Evolutionary conservation across 2,113 vertebrate genomes (phyloP).

Genomic region (Todiramphus chloris): DNA sequence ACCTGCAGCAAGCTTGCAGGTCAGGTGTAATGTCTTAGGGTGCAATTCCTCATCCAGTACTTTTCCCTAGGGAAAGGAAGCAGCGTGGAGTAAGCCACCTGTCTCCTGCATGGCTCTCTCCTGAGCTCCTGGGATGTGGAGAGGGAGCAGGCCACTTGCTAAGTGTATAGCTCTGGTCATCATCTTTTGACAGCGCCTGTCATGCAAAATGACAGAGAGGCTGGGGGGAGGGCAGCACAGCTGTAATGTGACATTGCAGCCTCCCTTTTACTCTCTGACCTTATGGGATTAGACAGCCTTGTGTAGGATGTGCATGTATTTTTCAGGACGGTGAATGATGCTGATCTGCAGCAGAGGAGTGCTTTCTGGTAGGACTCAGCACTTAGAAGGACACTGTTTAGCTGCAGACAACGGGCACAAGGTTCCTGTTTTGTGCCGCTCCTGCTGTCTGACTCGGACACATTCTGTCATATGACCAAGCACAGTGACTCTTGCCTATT

Average conservation of each 20-base stretch:
- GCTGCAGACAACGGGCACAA: neutral
- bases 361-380: neutral
- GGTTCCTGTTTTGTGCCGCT: neutral
- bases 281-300: neutral
- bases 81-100: neutral
- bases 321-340: neutral
- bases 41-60: neutral
- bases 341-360: neutral
- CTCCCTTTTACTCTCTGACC: neutral
- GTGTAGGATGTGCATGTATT: fast-evolving
- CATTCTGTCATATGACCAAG: neutral
- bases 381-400: neutral
- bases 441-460: neutral
- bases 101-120: neutral
- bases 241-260: neutral
- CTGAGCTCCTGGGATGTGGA: neutral
- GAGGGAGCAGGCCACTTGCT: neutral
- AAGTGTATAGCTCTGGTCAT: neutral
- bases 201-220: neutral
- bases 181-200: neutral
- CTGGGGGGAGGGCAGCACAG: neutral
- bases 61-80: neutral
- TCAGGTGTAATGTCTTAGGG: neutral
- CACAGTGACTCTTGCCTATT: fast-evolving
- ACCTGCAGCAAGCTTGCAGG: neutral